Evolutionary conservation across 2,797 vertebrate genomes (phyloP), one percentile per base, ranked within the genome.

Genomic region (Cyclopterus lumpus): DNA sequence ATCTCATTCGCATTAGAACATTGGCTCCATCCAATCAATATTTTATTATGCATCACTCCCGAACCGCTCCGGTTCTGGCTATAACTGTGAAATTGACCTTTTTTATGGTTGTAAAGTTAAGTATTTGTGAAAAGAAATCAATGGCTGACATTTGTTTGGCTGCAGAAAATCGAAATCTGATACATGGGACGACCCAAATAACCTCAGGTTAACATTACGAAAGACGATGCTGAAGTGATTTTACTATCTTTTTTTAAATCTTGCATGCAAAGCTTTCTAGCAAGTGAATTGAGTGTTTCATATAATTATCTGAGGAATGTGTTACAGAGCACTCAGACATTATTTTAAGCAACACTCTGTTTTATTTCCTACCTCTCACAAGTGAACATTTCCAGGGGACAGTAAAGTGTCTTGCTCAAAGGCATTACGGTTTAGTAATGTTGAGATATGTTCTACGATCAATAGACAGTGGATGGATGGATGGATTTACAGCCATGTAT

Each of bases 91-190:
- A 63, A 61, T 46, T 57, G 57, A 71, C 73, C 49, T 70, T 77
- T 77, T 59, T 57, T 64, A 49, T 73, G 44, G 44, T 15, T 55
- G 73, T 84, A 18, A 72, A 73, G 40, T 22, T 24, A 75, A 67
- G 67, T 48, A 59, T 79, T 77, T 73, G 26, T 70, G 57, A 57
- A 67, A 22, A 53, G 11, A 69, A 79, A 78, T 82, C 74, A 14
- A 78, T 75, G 54, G 34, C 12, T 79, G 81, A 44, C 69, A 70
- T 78, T 81, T 76, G 79, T 73, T 71, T 40, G 12, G n/a, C 60
- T 61, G 61, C 34, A 24, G 4, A 46, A 26, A 53, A 63, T 82
- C 73, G 6, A 73, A 69, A 36, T 42, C 18, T 36, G 72, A 75
- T 49, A 16, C 42, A 49, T 6, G 14, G 14, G 46, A 18, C 8